Evolutionary conservation across 2,888 invertebrate genomes (phyloP), one percentile per base, ranked within the genome.

Genomic region (Notodonta ziczac): DNA sequence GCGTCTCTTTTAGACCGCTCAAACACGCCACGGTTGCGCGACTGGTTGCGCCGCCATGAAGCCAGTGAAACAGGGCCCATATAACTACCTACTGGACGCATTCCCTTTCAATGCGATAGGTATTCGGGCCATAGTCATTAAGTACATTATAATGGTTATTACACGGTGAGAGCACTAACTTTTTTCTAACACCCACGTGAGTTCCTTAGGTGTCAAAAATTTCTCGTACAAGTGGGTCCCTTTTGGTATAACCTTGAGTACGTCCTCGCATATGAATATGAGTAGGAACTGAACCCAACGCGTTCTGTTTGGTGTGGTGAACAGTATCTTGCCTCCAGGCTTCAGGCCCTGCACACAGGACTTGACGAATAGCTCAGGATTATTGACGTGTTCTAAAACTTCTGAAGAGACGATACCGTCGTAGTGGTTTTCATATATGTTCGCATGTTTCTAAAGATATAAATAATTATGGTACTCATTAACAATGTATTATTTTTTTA

Each of bases 161-260:
- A 24, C 24, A 24, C 24, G 1, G 24, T 24, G 24, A 24, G 1
- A 46, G 16, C 58, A 88, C 95, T 94, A 94, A 97, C 97, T 94
- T 85, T 94, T 94, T 76, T 96, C 95, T 46, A 97, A 85, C 60
- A 96, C 86, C 64, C 94, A 89, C 72, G 96, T 95, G 13, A 98
- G 89, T 67, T 97, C 96, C 51, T 95, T 89, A 0, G 98, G 98
- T 0, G 95, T 89, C 40, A 98, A 95, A 87, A 99, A 97, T 87
- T 98, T 97, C 12, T 97, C 95, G 95, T 97, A 98, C 60, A 98
- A 95, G 85, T 99, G 99, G 0, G 98, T 98, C 5, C 98, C 98
- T 69, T 88, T 89, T 0, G 99, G 98, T 10, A 98, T 87, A 0
- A 96, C 59, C 42, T 93, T 90, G 0, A 98, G 77, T 0, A 98